Evolutionary conservation across 2,888 invertebrate species (phyloP).

Genomic region (Plutella xylostella): DNA sequence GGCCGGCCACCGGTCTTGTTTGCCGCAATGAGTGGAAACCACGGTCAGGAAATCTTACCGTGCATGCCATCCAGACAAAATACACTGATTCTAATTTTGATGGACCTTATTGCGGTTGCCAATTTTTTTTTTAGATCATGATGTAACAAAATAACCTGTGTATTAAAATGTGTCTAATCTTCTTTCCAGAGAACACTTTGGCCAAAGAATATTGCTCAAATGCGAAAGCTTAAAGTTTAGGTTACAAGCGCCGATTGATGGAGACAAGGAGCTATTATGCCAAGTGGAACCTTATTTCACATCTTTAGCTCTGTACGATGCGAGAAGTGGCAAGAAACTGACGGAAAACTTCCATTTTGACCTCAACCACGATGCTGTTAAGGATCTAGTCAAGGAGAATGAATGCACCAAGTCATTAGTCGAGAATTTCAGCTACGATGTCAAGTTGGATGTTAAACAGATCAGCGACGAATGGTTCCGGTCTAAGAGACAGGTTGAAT

Average conservation of each 20-base stretch:
- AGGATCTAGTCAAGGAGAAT: conserved; percentile 60
- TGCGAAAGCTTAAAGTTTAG: conserved; percentile 88
- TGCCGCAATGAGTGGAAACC: too few species aligned
- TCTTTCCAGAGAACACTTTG: conserved; percentile 81
- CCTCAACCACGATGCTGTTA: conserved; percentile 81
- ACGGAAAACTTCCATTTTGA: conserved; percentile 95
- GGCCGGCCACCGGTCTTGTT: too few species aligned
- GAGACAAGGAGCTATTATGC: conserved; percentile 79
- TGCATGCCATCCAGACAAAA: too few species aligned
- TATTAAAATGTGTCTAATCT: background rate
- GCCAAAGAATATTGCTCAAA: conserved; percentile 84
- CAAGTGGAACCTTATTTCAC: conserved; percentile 96
- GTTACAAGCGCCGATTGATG: conserved; percentile 83
- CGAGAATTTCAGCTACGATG: conserved; percentile 64
- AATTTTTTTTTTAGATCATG: too few species aligned
- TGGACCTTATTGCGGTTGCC: too few species aligned
- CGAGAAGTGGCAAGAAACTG: conserved; percentile 85
- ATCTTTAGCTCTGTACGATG: conserved; percentile 90
- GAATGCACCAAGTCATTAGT: conserved; percentile 62
- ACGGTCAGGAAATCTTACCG: too few species aligned
- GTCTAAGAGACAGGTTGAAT: conserved; percentile 74
- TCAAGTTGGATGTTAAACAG: conserved; percentile 75
- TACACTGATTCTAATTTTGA: too few species aligned
- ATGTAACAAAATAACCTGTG: too few species aligned
- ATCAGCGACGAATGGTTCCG: conserved; percentile 82